Base-by-base conservation (phyloP, 2,797 vertebrate species). In the Cheirogaleus major region DNA sequence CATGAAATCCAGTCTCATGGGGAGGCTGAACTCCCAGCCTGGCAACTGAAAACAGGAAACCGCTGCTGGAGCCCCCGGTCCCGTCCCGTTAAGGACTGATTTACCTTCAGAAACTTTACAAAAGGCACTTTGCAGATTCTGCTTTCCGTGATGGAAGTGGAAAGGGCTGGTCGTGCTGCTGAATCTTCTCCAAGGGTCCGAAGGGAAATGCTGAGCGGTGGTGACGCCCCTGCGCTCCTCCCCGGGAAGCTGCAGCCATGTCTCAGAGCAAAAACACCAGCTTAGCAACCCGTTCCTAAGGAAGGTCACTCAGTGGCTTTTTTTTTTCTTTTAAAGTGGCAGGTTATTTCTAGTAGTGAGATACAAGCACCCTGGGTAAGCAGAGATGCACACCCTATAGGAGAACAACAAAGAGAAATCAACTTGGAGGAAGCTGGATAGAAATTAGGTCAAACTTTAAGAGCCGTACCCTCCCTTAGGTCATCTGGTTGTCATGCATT, bases 321-420 rank as follows among this genome's bases (percentile, higher is more conserved):
- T 67, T 96, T 48, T 96, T 97, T 98, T 93, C 90, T 97, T 98
- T 98, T 98, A 98, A 98, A 98, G 98, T 30, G 96, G 72, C 97
- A 98, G 97, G 59, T 92, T 80, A n/a, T 69, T 91, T 85, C 20
- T 69, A 27, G 7, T 4, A 4, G 22, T 14, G 15, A 30, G 45
- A 57, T 79, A 32, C 13, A 38, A 43, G 4, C 3, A 15, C 2
- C 1, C 32, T 48, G 48, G n/a, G 73, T 5, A 52, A 45, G 41
- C 75, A 12, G 65, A 45, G 32, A 35, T 14, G 25, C 38, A 10
- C 18, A 55, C 17, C 32, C 20, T 32, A 2, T 0, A 0, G 70
- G 35, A 48, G 15, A 43, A 63, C 22, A n/a, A 65, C 35, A 50
- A 25, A 72, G 38, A n/a, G 61, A 67, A 63, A 61, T 25, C n/a